phyloP scores from a whole-genome alignment of 2,113 vertebrate genomes.

The Leucosticte australis region DNA sequence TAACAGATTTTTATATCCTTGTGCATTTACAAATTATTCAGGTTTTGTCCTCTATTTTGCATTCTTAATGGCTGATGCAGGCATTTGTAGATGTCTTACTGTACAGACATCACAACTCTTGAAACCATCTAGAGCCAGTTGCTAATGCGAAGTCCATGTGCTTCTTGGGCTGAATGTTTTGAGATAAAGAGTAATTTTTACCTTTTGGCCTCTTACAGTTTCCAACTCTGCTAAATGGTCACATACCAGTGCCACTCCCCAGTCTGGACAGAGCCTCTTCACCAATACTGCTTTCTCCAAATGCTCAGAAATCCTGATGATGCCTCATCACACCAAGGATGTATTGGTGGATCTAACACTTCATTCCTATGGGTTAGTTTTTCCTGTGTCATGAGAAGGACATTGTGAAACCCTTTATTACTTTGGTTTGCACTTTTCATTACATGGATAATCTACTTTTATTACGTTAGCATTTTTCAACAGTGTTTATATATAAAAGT shows the following conservation, averaged over 20 bases:
- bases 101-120: neutral
- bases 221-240: slow-evolving; percentile 91
- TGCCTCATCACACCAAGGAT: slow-evolving; percentile 54
- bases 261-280: slow-evolving; percentile 89
- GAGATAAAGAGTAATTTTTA: neutral
- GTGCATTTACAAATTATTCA: neutral
- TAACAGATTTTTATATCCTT: neutral
- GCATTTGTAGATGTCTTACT: neutral
- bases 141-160: neutral
- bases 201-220: slow-evolving; percentile 80
- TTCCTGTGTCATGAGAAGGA: slow-evolving; percentile 78
- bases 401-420: slow-evolving; percentile 72
- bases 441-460: slow-evolving; percentile 76
- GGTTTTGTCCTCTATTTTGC: neutral
- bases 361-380: slow-evolving; percentile 68
- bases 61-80: neutral
- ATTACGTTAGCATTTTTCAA: slow-evolving; percentile 75
- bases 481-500: slow-evolving; percentile 76
- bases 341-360: slow-evolving; percentile 64
- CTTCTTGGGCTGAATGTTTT: neutral
- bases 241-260: slow-evolving; percentile 89
- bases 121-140: neutral
- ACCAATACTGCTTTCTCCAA: slow-evolving; percentile 87
- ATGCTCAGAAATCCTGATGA: slow-evolving; percentile 90
- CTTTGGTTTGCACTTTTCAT: slow-evolving; percentile 83